Evolutionary conservation across 2,113 vertebrate genomes (phyloP), one percentile per base, ranked within the genome.

Genomic region (Henicopernis longicauda): DNA sequence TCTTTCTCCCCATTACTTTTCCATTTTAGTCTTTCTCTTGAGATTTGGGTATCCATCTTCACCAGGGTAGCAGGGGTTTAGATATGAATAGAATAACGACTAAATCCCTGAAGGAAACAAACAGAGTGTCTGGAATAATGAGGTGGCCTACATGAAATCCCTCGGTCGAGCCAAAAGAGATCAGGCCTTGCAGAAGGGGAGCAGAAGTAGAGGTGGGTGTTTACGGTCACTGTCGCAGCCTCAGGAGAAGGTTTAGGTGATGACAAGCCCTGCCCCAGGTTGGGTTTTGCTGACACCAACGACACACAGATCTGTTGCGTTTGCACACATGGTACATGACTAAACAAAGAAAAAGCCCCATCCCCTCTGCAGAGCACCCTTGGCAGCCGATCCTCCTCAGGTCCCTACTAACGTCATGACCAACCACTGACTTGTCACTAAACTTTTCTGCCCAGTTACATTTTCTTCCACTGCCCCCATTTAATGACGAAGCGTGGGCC

Each of bases 211-310:
- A 50, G 9, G 3, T 6, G 32, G 25, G 29, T 16, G 36, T 6
- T 58, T 3, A 9, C 1, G 36, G 80, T 44, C 82, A 25, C 55
- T 13, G 55, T 10, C 57, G 47, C 57, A 58, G 77, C 67, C 61
- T 19, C 67, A 5, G 72, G 29, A 34, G 45, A 66, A 66, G 15
- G 10, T 32, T 18, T 23, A 34, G n/a, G n/a, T 17, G 32, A 26
- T 23, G 42, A 66, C 27, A 55, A 61, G 20, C 52, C 21, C 63
- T 52, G 19, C 11, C 13, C 9, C n/a, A 3, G 0, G 15, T 3
- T 0, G 0, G 49, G 36, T 22, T 85, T 50, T 61, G 58, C 45
- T 27, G 49, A 38, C 63, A 44, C 15, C 3, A 0, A 49, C 3
- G 3, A 50, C 31, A 42, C 52, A 19, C 21, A 16, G 18, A 9